Evolutionary conservation across 1,140 invertebrate species (phyloP).

Genomic region (Radopholus similis): DNA sequence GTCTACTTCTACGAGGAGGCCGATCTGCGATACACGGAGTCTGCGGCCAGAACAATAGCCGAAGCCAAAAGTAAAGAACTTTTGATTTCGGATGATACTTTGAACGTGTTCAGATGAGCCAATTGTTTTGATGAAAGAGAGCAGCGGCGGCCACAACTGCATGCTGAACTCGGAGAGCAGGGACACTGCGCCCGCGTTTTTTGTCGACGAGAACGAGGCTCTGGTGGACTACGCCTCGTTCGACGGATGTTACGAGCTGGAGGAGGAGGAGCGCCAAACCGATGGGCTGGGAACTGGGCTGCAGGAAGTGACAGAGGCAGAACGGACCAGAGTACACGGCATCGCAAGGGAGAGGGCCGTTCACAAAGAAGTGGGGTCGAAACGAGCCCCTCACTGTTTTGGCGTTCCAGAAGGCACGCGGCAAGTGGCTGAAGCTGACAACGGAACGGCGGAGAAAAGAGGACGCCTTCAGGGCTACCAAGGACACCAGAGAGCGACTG

Average conservation of each 20-base stretch:
- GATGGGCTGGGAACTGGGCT: no score
- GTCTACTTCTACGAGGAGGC: conserved; percentile 43
- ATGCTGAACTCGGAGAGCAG: conserved; percentile 38
- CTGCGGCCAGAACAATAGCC: no score
- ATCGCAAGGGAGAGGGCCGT: neutral
- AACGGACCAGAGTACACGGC: no score
- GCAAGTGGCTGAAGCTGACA: neutral
- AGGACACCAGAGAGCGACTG: neutral
- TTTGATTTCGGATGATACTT: no score
- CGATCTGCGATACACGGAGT: neutral
- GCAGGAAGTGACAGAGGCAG: no score
- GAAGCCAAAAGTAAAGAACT: no score
- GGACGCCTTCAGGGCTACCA: neutral
- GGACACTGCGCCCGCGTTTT: conserved; percentile 28
- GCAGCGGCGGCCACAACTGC: conserved; percentile 26
- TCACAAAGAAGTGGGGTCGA: neutral
- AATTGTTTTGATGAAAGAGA: neutral
- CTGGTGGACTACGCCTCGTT: conserved; percentile 47
- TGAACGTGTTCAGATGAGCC: no score
- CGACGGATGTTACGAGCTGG: conserved; percentile 20
- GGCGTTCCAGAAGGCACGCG: no score
- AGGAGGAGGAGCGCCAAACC: neutral
- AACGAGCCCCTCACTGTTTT: no score
- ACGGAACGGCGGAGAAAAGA: neutral
- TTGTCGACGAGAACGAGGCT: conserved; percentile 36